Conservation (phyloP, 2,888 invertebrate genomes). For the Hemaris fuciformis region DNA sequence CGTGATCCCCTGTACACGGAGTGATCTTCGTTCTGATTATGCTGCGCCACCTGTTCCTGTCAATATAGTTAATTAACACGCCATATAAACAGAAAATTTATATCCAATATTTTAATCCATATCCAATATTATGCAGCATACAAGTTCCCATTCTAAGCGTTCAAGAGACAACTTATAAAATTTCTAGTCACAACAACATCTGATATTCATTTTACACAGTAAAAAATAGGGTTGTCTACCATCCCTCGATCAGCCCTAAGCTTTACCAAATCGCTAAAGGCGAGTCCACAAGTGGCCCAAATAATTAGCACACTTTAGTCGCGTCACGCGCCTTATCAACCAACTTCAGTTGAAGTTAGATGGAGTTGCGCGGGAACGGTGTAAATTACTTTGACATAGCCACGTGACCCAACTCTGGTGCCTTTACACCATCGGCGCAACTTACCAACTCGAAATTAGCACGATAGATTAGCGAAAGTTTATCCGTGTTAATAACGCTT, state of each 20-base stretch:
- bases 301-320: conserved; percentile 48
- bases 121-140: no score
- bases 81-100: no score
- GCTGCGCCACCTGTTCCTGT: no score
- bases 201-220: no score
- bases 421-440: conserved; percentile 29
- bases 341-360: conserved; percentile 63
- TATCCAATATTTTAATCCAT: no score
- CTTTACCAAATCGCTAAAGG: not conserved
- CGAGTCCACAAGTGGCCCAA: conserved; percentile 26
- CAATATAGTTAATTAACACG: no score
- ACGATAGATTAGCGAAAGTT: not conserved
- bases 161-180: no score
- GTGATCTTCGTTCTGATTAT: no score
- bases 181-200: no score
- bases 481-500: not conserved
- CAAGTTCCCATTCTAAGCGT: no score
- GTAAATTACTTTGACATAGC: conserved; percentile 66
- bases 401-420: conserved; percentile 61
- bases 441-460: not conserved
- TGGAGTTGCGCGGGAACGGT: conserved; percentile 61
- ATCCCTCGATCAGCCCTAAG: no score
- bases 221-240: not conserved
- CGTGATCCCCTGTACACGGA: no score
- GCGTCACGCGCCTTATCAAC: conserved; percentile 69